Evolutionary conservation across 2,797 vertebrate species (phyloP), one percentile per base, ranked within the genome.

Genomic region (Anguilla obscura): DNA sequence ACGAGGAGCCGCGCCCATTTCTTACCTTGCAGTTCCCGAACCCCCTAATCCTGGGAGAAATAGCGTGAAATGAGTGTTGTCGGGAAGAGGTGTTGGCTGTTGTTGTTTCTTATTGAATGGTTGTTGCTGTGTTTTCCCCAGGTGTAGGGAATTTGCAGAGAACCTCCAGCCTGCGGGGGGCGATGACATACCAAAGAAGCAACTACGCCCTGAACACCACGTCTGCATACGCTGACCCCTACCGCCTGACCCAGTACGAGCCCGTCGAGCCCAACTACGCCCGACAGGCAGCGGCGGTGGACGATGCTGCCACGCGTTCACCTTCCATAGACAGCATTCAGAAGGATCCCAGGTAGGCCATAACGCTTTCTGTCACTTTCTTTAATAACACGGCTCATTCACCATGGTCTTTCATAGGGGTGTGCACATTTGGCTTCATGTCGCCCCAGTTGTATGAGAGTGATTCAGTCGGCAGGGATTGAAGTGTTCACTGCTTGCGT

Each of bases 301-400:
- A 99, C 0, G 97, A 98, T 0, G 96, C 95, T 10, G 97, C 98
- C 88, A 96, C 97, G 0, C 97, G 98, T 79, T 99, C 98, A 0
- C 98, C 98, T 0, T 99, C 98, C 63, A 97, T 99, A 91, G 98
- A 99, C 96, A 99, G 98, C 95, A 99, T 99, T 88, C 98, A 99
- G 93, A 99, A 99, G 86, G 98, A 99, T 93, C 98, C 98, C 91
- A 98, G 98, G 98, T 97, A 96, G 94, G 96, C 10, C 48, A 33
- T 12, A 45, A 36, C 27, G 1, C 6, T 30, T 71, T 30, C 12
- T 7, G 4, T 60, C 30, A 27, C 56, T 85, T 0, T 85, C 27
- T 58, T 50, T 18, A 83, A 54, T 4, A 16, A 84, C 18, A n/a
- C 12, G 0, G 48, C 21, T 0, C 21, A 48, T 8, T 82, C 33